Percentiles rank a stretch among this genome's conserved stretches.
Evolutionary conservation across 2,888 invertebrate genomes (phyloP).

Genomic region (Blastobasis lacticolella): DNA sequence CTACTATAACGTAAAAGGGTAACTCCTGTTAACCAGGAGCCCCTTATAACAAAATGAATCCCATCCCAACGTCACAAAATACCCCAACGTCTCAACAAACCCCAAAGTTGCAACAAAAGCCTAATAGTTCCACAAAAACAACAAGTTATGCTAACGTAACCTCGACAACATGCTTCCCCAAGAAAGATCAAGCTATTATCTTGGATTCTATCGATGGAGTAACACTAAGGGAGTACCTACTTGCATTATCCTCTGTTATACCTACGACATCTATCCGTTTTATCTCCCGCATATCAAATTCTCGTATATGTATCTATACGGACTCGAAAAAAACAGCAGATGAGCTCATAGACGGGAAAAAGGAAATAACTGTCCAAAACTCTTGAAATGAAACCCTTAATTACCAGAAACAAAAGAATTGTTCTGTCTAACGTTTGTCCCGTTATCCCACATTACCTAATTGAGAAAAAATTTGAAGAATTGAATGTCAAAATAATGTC

Average conservation of each 20-base stretch:
- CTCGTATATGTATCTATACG: slow-evolving; percentile 11
- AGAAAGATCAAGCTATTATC: slow-evolving; percentile 16
- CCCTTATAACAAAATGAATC: not conserved
- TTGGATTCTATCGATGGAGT: slow-evolving; percentile 12
- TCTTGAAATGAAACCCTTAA: slow-evolving; percentile 13
- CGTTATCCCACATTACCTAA: slow-evolving; percentile 9
- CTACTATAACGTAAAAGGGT: not conserved
- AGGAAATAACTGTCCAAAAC: slow-evolving; percentile 5
- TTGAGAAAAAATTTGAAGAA: slow-evolving; percentile 3
- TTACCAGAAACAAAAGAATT: slow-evolving; percentile 15
- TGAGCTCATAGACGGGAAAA: slow-evolving; percentile 4
- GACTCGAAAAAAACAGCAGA: slow-evolving; percentile 12
- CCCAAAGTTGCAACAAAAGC: not conserved
- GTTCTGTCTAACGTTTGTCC: slow-evolving; percentile 15
- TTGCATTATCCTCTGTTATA: slow-evolving; percentile 5
- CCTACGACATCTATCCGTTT: slow-evolving; percentile 7
- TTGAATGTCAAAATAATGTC: slow-evolving; percentile 6
- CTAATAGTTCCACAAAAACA: not conserved
- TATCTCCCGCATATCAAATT: slow-evolving; percentile 11
- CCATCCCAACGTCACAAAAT: slow-evolving; percentile 1
- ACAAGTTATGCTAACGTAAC: slow-evolving; percentile 9
- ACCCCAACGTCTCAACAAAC: no score
- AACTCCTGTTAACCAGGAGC: not conserved
- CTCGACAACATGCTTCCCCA: slow-evolving; percentile 9
- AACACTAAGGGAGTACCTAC: slow-evolving; percentile 8